Conservation (phyloP, 2,113 vertebrate species). For the Forbesichthys agassizii region DNA sequence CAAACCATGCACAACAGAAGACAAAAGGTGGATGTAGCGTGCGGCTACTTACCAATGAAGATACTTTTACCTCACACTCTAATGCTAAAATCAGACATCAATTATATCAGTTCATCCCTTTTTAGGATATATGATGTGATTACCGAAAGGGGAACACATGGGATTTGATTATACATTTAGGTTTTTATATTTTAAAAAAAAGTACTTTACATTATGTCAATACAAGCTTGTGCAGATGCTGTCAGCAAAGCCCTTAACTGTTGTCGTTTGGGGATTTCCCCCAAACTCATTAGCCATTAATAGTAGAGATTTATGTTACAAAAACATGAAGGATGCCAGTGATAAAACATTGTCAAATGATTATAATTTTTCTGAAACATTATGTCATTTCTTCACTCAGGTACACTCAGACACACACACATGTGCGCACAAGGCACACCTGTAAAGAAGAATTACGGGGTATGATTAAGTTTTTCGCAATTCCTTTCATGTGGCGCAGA, state of each 20-base stretch:
- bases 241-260: conserved; percentile 9
- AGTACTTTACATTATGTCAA: neutral
- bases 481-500: conserved; percentile 41
- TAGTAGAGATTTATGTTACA: conserved; percentile 37
- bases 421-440: conserved; percentile 2
- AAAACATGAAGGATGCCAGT: conserved; percentile 50
- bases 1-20: conserved; percentile 59
- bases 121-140: conserved; percentile 30
- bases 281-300: conserved; percentile 33
- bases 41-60: conserved; percentile 34
- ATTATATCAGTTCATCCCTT: conserved; percentile 28
- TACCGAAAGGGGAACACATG: conserved; percentile 45
- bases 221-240: conserved; percentile 10
- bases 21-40: conserved; percentile 80
- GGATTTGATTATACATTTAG: conserved; percentile 34
- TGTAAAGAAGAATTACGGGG: conserved; percentile 49
- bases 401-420: conserved; percentile 1
- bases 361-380: conserved; percentile 53
- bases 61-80: conserved; percentile 54
- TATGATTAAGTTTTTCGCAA: conserved; percentile 47
- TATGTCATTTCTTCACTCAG: conserved; percentile 25
- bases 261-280: conserved; percentile 56
- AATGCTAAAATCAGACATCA: conserved; percentile 20
- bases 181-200: neutral
- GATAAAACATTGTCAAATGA: conserved; percentile 57